Evolutionary conservation across 2,797 vertebrate species (phyloP), one percentile per base, ranked within the genome.

Genomic region (Arrhamphus sclerolepis): DNA sequence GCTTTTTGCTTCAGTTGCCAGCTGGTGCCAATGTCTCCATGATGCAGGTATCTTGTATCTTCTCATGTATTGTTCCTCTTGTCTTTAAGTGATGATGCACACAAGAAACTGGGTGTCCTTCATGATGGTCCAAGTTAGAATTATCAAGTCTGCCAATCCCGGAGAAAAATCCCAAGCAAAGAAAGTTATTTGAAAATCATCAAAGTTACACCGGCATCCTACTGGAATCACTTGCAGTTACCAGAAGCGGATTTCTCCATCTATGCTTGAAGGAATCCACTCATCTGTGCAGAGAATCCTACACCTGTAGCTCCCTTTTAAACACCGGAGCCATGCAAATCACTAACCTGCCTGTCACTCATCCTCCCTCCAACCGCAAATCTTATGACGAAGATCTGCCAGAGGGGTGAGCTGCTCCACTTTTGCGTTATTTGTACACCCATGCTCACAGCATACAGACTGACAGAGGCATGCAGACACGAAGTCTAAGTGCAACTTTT

Each of bases 251-350:
- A 49, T 64, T 38, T 46, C 19, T 46, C 59, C 66, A 77, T 81
- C 68, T 74, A 70, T 48, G 70, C 60, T 60, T 10, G 0, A 38
- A 70, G 51, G 72, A 82, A 76, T 81, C 77, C 79, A 78, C 78
- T 75, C 75, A 80, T 81, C 77, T 81, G 82, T 79, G 79, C 62
- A 72, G 65, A 77, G 77, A 75, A 70, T 82, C 74, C 77, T 84
- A 76, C 87, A 89, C 88, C 79, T 87, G 88, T 83, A 82, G 61
- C 81, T 78, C 74, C n/a, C 81, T 86, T 89, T 89, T 90, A 89
- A 89, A 78, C 71, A 70, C 78, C 39, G 19, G 62, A 77, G 82
- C 49, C 75, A 90, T 90, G 89, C 89, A 92, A 92, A 92, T 90
- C 75, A 81, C 64, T 42, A 47, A 67, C 34, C 66, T 24, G 66